Evolutionary conservation across 2,888 invertebrate genomes (phyloP).

Genomic region (Brenthis hecate): DNA sequence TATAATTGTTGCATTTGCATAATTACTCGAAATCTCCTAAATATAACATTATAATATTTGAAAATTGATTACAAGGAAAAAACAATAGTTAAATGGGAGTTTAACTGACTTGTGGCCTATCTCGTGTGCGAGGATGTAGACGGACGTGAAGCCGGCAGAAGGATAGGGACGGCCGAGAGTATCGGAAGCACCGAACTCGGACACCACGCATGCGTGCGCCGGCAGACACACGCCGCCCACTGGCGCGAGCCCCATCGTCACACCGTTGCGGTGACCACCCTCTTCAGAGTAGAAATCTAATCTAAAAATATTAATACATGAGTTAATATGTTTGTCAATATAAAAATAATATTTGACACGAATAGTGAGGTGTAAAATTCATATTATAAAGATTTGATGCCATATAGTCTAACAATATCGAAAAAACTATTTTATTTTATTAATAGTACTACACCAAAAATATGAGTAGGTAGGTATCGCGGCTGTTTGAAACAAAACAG

Average conservation of each 20-base stretch:
- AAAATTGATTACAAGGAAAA: not conserved
- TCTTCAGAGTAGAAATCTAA: constrained; percentile 87
- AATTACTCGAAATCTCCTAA: too few relatives aligned
- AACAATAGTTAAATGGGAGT: not conserved
- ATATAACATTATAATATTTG: not conserved
- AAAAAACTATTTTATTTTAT: too few relatives aligned
- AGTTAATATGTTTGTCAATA: not conserved
- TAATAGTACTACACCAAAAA: too few relatives aligned
- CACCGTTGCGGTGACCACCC: constrained; percentile 86
- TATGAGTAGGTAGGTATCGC: too few relatives aligned
- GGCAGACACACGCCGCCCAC: constrained; percentile 89
- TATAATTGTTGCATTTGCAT: too few relatives aligned
- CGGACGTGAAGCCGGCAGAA: constrained; percentile 91
- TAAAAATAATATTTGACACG: not conserved
- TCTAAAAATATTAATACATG: not conserved
- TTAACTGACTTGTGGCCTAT: constrained; percentile 90
- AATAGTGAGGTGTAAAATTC: too few relatives aligned
- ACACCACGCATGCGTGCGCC: constrained; percentile 88
- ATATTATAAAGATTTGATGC: too few relatives aligned
- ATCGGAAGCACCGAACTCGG: constrained; percentile 89
- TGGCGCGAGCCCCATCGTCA: constrained; percentile 92
- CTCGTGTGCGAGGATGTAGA: constrained; percentile 92
- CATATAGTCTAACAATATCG: too few relatives aligned
- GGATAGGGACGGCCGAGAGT: constrained; percentile 89
- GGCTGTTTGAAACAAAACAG: too few relatives aligned